Evolutionary conservation across 2,113 vertebrate species (phyloP), one percentile per base, ranked within the genome.

Genomic region (Triplophysa tibetana): DNA sequence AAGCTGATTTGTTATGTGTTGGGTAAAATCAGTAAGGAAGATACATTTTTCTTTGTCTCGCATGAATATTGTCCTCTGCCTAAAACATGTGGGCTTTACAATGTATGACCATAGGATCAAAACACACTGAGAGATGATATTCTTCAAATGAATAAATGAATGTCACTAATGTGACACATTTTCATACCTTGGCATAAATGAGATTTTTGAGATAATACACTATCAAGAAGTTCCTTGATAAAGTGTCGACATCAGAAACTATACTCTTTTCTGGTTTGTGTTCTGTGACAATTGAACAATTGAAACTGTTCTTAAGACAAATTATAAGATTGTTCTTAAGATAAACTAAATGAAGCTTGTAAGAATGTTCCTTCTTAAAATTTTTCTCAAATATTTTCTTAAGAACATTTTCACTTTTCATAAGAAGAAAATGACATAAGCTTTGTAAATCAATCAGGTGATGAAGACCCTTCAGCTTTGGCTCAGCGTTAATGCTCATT

Each of bases 401-500:
- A 33, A 33, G 29, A 33, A 33, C 29, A 33, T 33, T 33, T 38
- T 38, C 33, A 38, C 33, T 38, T 38, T 61, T 45, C 41, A n/a
- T 52, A 56, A 26, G 64, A 79, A 58, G 56, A 38, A 38, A 38
- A 38, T 38, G 5, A 38, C 7, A 38, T 1, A 38, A 5, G 33
- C 56, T 81, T 70, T 69, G 63, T 60, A 69, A 9, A 60, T 38
- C 33, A 38, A 38, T 38, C 38, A 14, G 56, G 65, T 70, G 75
- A 70, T 81, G 81, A 85, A 81, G 84, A 83, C 78, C 60, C 60
- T 50, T 75, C 19, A 61, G 45, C 62, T 24, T 65, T 56, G 60
- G 65, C 38, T 63, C 65, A 38, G 63, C 69, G 45, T 24, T 19
- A 33, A 67, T 38, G 33, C 33, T 7, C 33, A 38, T 38, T 38